These are phyloP conservation scores for Phylloscopus trochilus DNA, from an alignment of 2,113 vertebrate species.

Conservation along the genomic window DNA sequence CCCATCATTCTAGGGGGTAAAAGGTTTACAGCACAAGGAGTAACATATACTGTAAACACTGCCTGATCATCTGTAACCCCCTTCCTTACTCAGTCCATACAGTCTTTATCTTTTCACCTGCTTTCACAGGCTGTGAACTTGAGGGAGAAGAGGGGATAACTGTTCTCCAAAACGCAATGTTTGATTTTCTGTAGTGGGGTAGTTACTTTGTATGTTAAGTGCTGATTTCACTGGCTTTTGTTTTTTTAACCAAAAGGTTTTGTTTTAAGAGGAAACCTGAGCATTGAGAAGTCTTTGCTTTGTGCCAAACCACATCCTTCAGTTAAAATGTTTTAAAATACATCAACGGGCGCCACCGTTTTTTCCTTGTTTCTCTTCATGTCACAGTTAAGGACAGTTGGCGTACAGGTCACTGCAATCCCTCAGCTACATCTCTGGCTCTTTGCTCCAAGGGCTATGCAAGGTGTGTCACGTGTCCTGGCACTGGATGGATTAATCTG, in stretches of 20 bases:
- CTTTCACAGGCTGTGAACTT: not conserved
- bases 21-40: constrained; percentile 15
- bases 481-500: not conserved
- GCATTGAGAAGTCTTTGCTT: not conserved
- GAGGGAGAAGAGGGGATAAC: not conserved
- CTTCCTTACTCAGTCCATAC: not conserved
- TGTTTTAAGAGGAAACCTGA: not conserved
- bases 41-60: not conserved
- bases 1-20: not conserved
- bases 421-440: not conserved
- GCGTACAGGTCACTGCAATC: not conserved
- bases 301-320: not conserved
- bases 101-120: not conserved
- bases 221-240: not conserved
- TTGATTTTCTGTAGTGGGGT: not conserved
- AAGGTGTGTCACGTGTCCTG: not conserved
- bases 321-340: not conserved
- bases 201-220: not conserved
- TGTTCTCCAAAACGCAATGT: not conserved
- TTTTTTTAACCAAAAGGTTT: not conserved
- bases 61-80: not conserved
- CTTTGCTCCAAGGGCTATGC: not conserved
- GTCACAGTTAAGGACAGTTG: not conserved
- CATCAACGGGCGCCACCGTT: not conserved
- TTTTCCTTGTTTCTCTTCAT: not conserved